These are phyloP conservation scores for Prolemur simus DNA, from an alignment of 2,113 vertebrate species.

Conservation along the genomic window DNA sequence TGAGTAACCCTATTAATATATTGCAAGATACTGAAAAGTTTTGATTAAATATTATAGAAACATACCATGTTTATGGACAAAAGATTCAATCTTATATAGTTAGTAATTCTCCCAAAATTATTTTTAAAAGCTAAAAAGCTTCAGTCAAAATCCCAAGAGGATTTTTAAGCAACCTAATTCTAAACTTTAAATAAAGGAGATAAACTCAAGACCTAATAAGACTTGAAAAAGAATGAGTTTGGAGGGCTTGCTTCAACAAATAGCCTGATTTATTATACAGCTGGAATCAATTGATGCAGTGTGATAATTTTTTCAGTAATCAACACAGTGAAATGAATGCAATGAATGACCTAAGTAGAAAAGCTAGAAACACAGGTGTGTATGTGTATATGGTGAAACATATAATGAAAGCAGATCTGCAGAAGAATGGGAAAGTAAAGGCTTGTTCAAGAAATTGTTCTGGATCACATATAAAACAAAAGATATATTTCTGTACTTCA, in stretches of 20 bases:
- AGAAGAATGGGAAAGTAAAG: neutral
- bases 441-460: neutral
- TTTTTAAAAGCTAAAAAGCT: neutral
- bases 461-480: neutral
- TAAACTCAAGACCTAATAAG: neutral
- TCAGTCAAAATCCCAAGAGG: neutral
- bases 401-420: neutral
- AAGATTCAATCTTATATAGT: neutral
- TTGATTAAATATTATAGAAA: neutral
- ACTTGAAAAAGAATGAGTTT: neutral
- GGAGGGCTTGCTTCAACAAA: neutral
- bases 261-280: neutral
- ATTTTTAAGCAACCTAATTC: neutral
- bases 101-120: neutral
- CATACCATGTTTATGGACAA: neutral
- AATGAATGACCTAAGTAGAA: neutral
- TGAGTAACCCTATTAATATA: neutral
- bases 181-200: neutral
- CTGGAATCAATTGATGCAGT: neutral
- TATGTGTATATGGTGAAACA: neutral
- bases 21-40: neutral
- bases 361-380: neutral
- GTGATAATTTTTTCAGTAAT: neutral
- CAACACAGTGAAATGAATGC: neutral
- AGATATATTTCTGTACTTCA: neutral